Evolutionary conservation across 92 coral and sea anemone genomes (phyloP), one percentile per base, ranked within the genome.

Genomic region (Blastomussa wellsi): DNA sequence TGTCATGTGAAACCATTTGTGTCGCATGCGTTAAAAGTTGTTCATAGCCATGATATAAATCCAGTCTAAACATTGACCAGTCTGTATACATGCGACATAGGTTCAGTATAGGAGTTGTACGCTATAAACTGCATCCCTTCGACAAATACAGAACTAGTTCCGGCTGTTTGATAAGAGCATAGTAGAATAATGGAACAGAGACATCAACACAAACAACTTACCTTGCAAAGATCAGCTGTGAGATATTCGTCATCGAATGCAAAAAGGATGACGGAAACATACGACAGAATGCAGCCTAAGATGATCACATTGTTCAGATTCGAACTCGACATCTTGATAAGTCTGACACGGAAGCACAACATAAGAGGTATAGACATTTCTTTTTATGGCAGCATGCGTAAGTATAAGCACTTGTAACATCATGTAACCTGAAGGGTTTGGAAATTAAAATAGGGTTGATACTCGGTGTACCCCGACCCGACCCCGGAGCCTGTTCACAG

Each of bases 271-370:
- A 91, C 89, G 7, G 97, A 93, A 37, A 81, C 29, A 75, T 93
- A 93, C 20, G 97, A 89, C 74, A 91, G 64, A 52, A 91, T 88
- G 59, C 94, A 93, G 1, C 97, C 97, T 38, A 88, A 70, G 20
- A 93, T 93, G 13, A 89, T 93, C 19, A 88, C 86, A 60, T 93
- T 93, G 60, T 93, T 93, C 17, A 93, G 62, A 60, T 86, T 93
- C 2, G 96, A 94, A 60, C 96, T 93, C 59, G 96, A 90, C 96
- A 93, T 93, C 82, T 93, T 93, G 57, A 93, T 88, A 79, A 86
- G 87, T 72, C 96, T 93, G 55, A 11, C 26, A 28, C 57, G 41
- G 57, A 8, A 29, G 10, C 17, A 14, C 28, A 76, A 31, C 5
- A 28, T 12, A 31, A 15, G 26, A 28, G 49, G 22, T 4, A 26